Evolutionary conservation across 1,140 invertebrate genomes (phyloP).

Genomic region (Amphibalanus amphitrite): DNA sequence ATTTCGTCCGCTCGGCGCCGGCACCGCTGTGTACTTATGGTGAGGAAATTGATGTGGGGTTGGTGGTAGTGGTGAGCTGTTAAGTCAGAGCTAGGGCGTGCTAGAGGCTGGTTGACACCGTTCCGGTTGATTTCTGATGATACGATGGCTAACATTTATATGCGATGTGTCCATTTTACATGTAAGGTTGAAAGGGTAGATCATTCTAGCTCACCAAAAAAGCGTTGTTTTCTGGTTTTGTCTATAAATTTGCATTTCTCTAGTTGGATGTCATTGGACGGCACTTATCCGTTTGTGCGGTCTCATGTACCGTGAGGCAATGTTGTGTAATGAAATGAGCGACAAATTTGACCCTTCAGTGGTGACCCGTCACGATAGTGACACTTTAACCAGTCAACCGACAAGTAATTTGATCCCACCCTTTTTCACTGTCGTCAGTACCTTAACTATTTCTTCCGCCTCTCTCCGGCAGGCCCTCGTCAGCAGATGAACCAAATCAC

Average conservation of each 20-base stretch:
- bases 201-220: background rate
- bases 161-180: background rate
- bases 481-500: constrained; percentile 35
- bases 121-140: no score
- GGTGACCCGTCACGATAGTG: background rate
- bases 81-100: background rate
- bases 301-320: background rate
- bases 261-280: no score
- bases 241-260: no score
- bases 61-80: background rate
- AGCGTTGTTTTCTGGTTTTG: background rate
- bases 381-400: background rate
- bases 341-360: background rate
- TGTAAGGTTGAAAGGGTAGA: background rate
- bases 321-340: background rate
- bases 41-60: background rate
- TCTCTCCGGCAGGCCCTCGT: constrained; percentile 22
- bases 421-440: background rate
- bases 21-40: constrained; percentile 32
- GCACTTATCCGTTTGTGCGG: no score
- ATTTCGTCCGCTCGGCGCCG: constrained; percentile 56
- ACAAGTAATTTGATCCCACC: background rate
- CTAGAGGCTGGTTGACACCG: no score
- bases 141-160: background rate
- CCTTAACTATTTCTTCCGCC: no score